Evolutionary conservation across 2,797 vertebrate genomes (phyloP), one percentile per base, ranked within the genome.

Genomic region (Characodon lateralis): DNA sequence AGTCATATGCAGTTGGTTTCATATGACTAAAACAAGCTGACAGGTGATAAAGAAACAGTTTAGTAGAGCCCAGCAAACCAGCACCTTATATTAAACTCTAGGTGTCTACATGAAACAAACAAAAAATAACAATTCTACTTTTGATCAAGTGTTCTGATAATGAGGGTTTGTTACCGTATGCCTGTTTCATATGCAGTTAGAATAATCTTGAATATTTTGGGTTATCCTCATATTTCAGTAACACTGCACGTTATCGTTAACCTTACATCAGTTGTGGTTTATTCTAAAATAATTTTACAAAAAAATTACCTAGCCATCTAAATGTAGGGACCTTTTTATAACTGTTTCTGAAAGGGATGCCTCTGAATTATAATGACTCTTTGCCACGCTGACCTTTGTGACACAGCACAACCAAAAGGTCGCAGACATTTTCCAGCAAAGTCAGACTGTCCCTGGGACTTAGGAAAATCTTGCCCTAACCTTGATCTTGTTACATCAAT

Each of bases 371-470:
- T 89, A 88, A 91, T 83, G 81, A 90, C 78, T 80, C 78, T 63
- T 75, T 83, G 73, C 31, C 77, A 71, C 56, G 71, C 63, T 61
- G 75, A 69, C 68, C 77, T 68, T 46, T 1, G 74, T 79, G 83
- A 88, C 55, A 84, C 83, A 87, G 78, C 18, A 1, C 77, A 88
- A 88, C 80, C 82, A 79, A 80, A 66, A 88, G 89, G 85, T 88
- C 65, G 50, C 73, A 58, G 50, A 87, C 74, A 80, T 78, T 83
- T 87, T 69, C 63, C 68, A 56, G 85, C 82, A 89, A 93, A 87
- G 87, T 88, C 65, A 88, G 86, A 89, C 12, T 8, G 50, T 89
- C 83, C 77, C 78, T 81, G 87, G 79, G 78, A 91, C 85, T 82
- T 83, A 76, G 65, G 58, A 53, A 73, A 83, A 84, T 58, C 83